Conservation (phyloP, 2,797 vertebrate genomes). For the Arrhamphus sclerolepis region DNA sequence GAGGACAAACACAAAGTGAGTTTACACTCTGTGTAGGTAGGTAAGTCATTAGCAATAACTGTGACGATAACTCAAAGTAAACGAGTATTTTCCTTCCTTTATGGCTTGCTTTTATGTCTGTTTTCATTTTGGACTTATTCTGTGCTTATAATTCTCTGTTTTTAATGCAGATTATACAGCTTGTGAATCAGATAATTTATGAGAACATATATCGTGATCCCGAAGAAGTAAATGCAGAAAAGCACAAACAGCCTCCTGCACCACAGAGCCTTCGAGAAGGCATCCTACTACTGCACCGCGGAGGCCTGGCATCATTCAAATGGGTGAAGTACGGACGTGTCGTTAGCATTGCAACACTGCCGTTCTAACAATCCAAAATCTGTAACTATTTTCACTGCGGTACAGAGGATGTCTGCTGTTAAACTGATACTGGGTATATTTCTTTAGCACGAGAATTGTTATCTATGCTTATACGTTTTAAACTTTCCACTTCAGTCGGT, state of each 20-base stretch:
- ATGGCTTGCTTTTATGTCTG: neutral
- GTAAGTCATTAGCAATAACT: neutral
- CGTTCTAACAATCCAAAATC: neutral
- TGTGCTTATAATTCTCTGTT: slow-evolving; percentile 9
- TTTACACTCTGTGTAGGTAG: neutral
- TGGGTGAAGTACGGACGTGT: slow-evolving; percentile 80
- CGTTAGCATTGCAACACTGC: slow-evolving; percentile 2
- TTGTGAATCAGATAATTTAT: slow-evolving; percentile 82
- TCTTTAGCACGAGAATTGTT: no score
- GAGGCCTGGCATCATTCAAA: slow-evolving; percentile 71
- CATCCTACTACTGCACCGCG: slow-evolving; percentile 76
- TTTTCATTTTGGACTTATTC: neutral
- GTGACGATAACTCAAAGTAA: neutral
- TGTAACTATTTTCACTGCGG: neutral
- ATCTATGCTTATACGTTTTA: no score
- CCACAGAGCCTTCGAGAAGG: slow-evolving; percentile 72
- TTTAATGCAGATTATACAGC: slow-evolving; percentile 77
- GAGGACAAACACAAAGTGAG: slow-evolving; percentile 82
- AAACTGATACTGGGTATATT: no score
- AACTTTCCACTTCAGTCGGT: no score
- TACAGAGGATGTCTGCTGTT: no score
- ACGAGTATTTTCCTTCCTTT: neutral
- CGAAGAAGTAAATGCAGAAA: slow-evolving; percentile 34
- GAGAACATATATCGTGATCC: slow-evolving; percentile 71
- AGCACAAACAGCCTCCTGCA: slow-evolving; percentile 21